These are phyloP conservation scores for Proterorhinus semilunaris DNA, from an alignment of 2,113 vertebrate genomes.

Conservation along the genomic window DNA sequence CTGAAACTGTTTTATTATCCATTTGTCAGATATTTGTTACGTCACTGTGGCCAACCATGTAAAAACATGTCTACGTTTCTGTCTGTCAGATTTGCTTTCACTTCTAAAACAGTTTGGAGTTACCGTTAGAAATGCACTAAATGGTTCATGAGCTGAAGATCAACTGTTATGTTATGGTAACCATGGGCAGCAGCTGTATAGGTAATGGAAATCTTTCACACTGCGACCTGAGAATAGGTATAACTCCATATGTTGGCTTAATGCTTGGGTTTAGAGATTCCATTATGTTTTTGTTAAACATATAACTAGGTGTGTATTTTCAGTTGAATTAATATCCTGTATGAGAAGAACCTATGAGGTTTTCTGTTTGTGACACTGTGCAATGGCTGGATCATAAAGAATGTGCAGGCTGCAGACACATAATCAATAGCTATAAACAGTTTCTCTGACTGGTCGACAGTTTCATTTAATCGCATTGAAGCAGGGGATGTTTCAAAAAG, in stretches of 20 bases:
- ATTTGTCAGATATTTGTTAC: neutral
- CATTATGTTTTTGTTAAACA: neutral
- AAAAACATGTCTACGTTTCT: neutral
- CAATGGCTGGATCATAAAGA: neutral
- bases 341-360: neutral
- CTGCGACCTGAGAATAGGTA: neutral
- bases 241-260: neutral
- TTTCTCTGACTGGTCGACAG: neutral
- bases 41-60: neutral
- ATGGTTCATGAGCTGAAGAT: neutral
- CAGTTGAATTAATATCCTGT: neutral
- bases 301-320: neutral
- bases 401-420: neutral
- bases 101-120: too few relatives aligned
- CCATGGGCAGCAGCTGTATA: neutral
- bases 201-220: neutral
- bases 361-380: neutral
- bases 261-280: neutral
- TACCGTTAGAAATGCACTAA: neutral
- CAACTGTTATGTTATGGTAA: neutral
- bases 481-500: neutral
- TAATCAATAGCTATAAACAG: neutral
- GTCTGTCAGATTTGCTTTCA: neutral
- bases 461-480: neutral
- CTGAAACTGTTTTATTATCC: neutral